Conservation (phyloP, 2,888 invertebrate species). For the Octonoba sinensis region DNA sequence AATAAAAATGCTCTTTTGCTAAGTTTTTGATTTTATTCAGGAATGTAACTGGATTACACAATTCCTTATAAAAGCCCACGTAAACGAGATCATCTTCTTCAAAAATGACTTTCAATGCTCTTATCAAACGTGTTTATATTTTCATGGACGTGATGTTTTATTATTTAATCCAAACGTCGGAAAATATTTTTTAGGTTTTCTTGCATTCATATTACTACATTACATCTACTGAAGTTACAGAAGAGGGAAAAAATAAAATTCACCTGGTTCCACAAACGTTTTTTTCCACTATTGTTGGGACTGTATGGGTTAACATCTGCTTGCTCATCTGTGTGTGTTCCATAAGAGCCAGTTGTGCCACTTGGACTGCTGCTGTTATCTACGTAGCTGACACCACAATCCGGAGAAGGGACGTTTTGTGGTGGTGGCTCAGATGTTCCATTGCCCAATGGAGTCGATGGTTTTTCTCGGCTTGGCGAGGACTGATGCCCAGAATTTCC, state of each 20-base stretch:
- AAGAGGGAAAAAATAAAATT: conserved; percentile 64
- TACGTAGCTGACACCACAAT: conserved; percentile 28
- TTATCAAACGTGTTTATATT: no score
- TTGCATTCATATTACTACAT: no score
- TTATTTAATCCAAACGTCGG: no score
- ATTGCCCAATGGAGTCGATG: conserved; percentile 56
- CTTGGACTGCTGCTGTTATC: conserved; percentile 56
- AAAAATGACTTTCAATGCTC: no score
- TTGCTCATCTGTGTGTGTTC: conserved; percentile 48
- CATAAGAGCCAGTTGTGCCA: conserved; percentile 54
- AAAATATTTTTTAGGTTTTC: no score
- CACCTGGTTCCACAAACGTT: conserved; percentile 73
- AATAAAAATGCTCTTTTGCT: no score
- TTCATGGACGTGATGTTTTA: no score
- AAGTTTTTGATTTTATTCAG: no score
- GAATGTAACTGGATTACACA: no score
- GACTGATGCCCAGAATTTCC: conserved; percentile 64
- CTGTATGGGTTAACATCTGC: conserved; percentile 43
- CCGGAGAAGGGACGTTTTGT: conserved; percentile 50
- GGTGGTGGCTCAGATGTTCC: conserved; percentile 26
- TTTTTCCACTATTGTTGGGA: conserved; percentile 30
- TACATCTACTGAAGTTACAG: no score
- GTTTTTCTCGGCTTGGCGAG: conserved; percentile 18
- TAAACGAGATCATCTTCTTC: no score
- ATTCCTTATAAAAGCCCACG: no score